phyloP scores from a whole-genome alignment of 1,140 invertebrate species.

The Procambarus virginalis region DNA sequence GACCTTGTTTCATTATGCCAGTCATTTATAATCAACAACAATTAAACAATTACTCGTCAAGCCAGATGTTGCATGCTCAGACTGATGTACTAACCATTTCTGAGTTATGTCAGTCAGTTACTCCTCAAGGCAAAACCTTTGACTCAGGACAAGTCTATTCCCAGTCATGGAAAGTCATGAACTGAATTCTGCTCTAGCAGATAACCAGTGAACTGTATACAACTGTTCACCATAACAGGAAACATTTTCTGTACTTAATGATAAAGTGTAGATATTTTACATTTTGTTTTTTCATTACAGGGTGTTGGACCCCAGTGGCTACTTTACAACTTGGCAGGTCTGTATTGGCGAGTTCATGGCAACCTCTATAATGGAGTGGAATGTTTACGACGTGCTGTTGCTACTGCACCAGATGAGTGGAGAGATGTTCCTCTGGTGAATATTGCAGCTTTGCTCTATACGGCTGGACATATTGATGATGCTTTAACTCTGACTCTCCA shows the following conservation, averaged over 20 bases:
- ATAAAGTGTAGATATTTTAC: background rate
- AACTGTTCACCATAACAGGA: no score
- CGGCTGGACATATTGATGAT: slow-evolving; percentile 80
- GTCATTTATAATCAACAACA: background rate
- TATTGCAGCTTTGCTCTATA: slow-evolving; percentile 79
- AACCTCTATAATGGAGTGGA: slow-evolving; percentile 80
- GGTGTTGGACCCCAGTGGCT: slow-evolving; percentile 82
- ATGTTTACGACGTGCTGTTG: slow-evolving; percentile 79
- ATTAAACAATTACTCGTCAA: no score
- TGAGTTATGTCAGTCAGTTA: no score
- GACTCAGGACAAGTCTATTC: no score
- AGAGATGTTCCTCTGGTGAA: slow-evolving; percentile 80
- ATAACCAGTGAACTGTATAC: no score
- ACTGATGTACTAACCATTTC: no score
- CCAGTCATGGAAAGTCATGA: no score
- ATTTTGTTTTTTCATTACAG: slow-evolving; percentile 74
- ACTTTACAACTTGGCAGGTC: slow-evolving; percentile 79
- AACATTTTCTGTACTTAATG: no score
- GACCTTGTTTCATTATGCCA: no score
- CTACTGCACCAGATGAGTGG: slow-evolving; percentile 76
- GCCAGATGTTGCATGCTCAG: no score
- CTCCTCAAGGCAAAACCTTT: no score
- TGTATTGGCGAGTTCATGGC: slow-evolving; percentile 81
- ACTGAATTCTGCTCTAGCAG: background rate
- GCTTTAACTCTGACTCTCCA: slow-evolving; percentile 77